Percentiles rank a stretch among this genome's conserved stretches.
These are phyloP conservation scores for Aptenodytes patagonicus DNA, from an alignment of 2,113 vertebrate genomes.

Conservation along the genomic window DNA sequence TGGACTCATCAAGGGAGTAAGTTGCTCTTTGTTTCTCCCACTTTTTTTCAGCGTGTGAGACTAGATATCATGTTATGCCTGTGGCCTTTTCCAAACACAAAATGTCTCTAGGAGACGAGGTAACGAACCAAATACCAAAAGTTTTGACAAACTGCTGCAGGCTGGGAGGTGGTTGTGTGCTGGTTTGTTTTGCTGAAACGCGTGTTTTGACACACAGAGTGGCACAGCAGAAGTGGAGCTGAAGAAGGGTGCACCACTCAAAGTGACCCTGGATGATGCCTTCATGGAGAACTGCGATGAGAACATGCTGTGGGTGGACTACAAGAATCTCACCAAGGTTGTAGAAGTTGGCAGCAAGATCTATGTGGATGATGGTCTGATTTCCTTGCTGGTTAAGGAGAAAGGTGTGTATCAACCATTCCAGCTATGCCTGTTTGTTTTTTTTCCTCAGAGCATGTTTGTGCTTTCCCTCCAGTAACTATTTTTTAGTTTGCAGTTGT, in stretches of 20 bases:
- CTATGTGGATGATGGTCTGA: conserved; percentile 94
- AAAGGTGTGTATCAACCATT: conserved; percentile 73
- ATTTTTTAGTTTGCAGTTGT: neutral
- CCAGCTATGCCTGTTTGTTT: neutral
- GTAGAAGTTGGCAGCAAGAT: conserved; percentile 85
- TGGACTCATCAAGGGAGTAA: conserved; percentile 96
- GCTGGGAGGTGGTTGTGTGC: neutral
- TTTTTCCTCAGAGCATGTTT: neutral
- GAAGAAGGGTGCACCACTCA: conserved; percentile 85
- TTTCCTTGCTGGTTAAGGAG: conserved; percentile 89
- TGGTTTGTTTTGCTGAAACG: neutral
- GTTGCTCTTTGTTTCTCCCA: neutral
- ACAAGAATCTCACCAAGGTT: conserved; percentile 95
- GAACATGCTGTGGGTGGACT: conserved; percentile 91
- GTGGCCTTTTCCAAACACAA: neutral
- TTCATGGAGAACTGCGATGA: conserved; percentile 93
- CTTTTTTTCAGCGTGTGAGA: neutral
- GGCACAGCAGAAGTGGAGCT: conserved; percentile 95
- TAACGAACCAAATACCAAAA: neutral
- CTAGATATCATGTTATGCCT: rapidly evolving
- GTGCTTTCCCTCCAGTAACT: neutral
- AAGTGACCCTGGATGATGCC: conserved; percentile 87
- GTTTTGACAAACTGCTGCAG: neutral
- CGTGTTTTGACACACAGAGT: conserved; percentile 72
- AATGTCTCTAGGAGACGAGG: rapidly evolving